Conservation (phyloP, 1,140 invertebrate species). For the Cydia fagiglandana region DNA sequence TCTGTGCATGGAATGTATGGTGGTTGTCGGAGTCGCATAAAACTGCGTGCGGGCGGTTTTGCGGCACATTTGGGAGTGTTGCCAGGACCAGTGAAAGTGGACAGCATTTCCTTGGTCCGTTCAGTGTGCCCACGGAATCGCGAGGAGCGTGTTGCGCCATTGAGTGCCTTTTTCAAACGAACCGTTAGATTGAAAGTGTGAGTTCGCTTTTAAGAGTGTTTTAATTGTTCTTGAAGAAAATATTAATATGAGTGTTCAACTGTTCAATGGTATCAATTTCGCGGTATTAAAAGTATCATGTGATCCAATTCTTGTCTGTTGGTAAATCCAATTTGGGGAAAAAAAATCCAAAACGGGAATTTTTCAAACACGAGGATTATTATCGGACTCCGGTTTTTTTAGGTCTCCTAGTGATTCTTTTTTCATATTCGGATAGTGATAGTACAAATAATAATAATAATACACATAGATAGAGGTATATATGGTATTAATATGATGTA, state of each 20-base stretch:
- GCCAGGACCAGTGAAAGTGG: slow-evolving; percentile 72
- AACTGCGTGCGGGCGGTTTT: slow-evolving; percentile 51
- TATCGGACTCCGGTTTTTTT: too few species aligned
- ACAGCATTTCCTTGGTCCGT: slow-evolving; percentile 55
- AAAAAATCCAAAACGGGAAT: too few species aligned
- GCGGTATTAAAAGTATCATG: background rate
- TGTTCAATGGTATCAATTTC: background rate
- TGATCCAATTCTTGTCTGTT: too few species aligned
- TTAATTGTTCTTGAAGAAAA: background rate
- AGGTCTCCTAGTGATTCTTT: too few species aligned
- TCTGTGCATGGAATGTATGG: slow-evolving; percentile 65
- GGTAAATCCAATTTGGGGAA: too few species aligned
- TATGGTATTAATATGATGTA: too few species aligned
- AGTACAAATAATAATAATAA: too few species aligned
- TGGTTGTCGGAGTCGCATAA: slow-evolving; percentile 51
- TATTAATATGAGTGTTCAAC: background rate
- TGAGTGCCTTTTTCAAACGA: slow-evolving; percentile 51
- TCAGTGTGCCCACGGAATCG: slow-evolving; percentile 46
- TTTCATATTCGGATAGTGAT: too few species aligned
- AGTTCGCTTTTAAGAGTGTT: slow-evolving; percentile 5
- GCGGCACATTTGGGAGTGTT: slow-evolving; percentile 50
- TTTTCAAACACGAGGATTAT: too few species aligned
- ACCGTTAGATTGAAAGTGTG: slow-evolving; percentile 42
- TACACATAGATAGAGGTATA: too few species aligned
- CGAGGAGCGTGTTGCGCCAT: slow-evolving; percentile 47